phyloP scores from a whole-genome alignment of 30 jellyfish, hydroid and myxozoan genomes.

The Pseudorhiza aurosa region DNA sequence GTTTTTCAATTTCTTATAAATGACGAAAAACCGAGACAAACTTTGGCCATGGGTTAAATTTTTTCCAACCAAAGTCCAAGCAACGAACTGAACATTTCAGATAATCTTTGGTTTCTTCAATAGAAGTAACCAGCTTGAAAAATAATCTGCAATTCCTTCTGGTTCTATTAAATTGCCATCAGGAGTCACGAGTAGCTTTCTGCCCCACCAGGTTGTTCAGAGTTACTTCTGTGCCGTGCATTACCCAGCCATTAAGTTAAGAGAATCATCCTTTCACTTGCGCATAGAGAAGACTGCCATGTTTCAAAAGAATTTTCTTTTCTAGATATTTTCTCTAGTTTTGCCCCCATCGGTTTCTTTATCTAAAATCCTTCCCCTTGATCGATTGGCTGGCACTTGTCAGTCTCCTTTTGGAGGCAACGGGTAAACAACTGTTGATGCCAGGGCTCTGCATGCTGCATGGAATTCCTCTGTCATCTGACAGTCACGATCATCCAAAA shows the following conservation, averaged over 20 bases:
- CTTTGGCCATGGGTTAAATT: no score
- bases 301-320: slow-evolving; percentile 3
- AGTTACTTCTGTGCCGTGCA: slow-evolving; percentile 18
- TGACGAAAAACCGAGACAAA: no score
- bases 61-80: no score
- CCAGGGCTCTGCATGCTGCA: slow-evolving; percentile 21
- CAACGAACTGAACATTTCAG: neutral
- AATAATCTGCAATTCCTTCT: neutral
- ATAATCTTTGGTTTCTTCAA: neutral
- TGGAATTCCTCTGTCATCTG: slow-evolving; percentile 59
- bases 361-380: slow-evolving; percentile 49
- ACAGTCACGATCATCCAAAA: slow-evolving; percentile 42
- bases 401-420: slow-evolving; percentile 51
- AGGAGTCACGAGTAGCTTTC: slow-evolving; percentile 23
- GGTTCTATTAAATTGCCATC: slow-evolving; percentile 13
- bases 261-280: slow-evolving; percentile 46
- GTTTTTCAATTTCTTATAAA: no score
- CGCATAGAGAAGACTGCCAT: slow-evolving; percentile 60
- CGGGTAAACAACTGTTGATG: slow-evolving; percentile 37
- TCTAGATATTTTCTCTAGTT: slow-evolving; percentile 11
- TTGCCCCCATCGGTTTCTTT: slow-evolving; percentile 31
- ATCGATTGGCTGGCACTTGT: slow-evolving; percentile 40
- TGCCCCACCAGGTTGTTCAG: slow-evolving; percentile 12
- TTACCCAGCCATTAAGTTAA: slow-evolving; percentile 29
- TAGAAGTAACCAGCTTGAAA: neutral